Conservation (phyloP, 2,797 vertebrate genomes). For the Sphenodon punctatus region DNA sequence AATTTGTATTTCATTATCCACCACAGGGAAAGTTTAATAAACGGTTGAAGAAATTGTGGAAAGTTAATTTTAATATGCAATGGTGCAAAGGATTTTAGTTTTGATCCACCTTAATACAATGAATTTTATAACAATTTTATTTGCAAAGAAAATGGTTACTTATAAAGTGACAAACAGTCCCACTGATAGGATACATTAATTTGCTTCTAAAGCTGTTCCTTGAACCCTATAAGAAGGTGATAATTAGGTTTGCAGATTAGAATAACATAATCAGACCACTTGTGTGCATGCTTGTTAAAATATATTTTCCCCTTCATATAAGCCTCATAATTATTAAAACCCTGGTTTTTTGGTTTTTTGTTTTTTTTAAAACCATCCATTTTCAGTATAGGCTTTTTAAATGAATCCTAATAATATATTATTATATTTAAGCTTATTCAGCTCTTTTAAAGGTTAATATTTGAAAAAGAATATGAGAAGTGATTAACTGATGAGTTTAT, state of each 20-base stretch:
- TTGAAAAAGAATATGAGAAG: conserved; percentile 68
- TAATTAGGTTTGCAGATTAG: conserved; percentile 98
- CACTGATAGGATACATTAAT: conserved; percentile 95
- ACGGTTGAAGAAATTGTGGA: conserved; percentile 70
- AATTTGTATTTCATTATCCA: conserved; percentile 63
- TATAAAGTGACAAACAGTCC: conserved; percentile 94
- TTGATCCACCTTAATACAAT: conserved; percentile 68
- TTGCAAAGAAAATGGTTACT: conserved; percentile 92
- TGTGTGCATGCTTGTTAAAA: conserved; percentile 85
- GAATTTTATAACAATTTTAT: conserved; percentile 80
- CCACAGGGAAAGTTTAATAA: conserved; percentile 59
- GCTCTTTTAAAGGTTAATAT: conserved; percentile 68
- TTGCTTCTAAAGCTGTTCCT: conserved; percentile 92
- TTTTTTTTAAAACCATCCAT: conserved; percentile 65
- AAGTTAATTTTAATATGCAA: conserved; percentile 74
- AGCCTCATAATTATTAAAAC: conserved; percentile 75
- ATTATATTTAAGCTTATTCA: conserved; percentile 62
- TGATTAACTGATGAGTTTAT: conserved; percentile 73
- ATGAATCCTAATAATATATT: conserved; percentile 52
- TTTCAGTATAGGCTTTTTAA: conserved; percentile 53
- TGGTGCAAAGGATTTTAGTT: conserved; percentile 48
- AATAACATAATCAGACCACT: conserved; percentile 91
- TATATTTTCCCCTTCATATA: conserved; percentile 74
- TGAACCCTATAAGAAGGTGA: conserved; percentile 88
- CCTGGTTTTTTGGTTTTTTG: too few species aligned